Conservation (phyloP, 2,888 invertebrate genomes). For the Baronia brevicornis region DNA sequence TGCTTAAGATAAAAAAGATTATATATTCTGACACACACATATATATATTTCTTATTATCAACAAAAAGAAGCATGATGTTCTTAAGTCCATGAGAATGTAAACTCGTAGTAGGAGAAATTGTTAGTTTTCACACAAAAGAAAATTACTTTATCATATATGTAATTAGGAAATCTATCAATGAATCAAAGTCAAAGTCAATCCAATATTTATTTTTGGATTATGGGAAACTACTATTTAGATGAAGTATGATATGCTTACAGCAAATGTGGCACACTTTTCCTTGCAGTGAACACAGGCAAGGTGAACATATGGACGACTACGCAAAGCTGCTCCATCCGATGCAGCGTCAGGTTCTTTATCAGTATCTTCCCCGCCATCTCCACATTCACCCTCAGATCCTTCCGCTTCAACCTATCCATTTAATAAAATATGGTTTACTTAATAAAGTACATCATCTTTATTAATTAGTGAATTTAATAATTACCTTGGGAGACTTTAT, state of each 20-base stretch:
- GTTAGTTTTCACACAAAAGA: slow-evolving; percentile 3
- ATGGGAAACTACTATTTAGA: too few species aligned
- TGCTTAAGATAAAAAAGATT: too few species aligned
- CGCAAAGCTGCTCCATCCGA: slow-evolving; percentile 61
- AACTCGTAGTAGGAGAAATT: too few species aligned
- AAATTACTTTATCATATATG: too few species aligned
- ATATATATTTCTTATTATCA: too few species aligned
- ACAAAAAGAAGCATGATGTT: too few species aligned
- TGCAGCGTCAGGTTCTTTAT: slow-evolving; percentile 71
- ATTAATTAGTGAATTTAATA: too few species aligned
- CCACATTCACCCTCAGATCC: slow-evolving; percentile 60
- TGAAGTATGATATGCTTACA: slow-evolving; percentile 66
- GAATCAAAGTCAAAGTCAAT: too few species aligned
- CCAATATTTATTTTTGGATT: too few species aligned
- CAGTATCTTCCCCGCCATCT: slow-evolving; percentile 68
- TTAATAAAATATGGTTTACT: neutral
- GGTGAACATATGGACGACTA: slow-evolving; percentile 78
- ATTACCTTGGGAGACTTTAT: slow-evolving; percentile 59
- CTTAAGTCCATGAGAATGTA: too few species aligned
- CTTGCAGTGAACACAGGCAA: slow-evolving; percentile 86
- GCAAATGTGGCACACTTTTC: slow-evolving; percentile 84
- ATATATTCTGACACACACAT: too few species aligned
- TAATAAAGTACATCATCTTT: neutral
- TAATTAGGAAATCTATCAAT: too few species aligned
- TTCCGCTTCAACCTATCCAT: slow-evolving; percentile 45